These are phyloP conservation scores for Falco punctatus DNA, from an alignment of 2,113 vertebrate species.

Conservation along the genomic window DNA sequence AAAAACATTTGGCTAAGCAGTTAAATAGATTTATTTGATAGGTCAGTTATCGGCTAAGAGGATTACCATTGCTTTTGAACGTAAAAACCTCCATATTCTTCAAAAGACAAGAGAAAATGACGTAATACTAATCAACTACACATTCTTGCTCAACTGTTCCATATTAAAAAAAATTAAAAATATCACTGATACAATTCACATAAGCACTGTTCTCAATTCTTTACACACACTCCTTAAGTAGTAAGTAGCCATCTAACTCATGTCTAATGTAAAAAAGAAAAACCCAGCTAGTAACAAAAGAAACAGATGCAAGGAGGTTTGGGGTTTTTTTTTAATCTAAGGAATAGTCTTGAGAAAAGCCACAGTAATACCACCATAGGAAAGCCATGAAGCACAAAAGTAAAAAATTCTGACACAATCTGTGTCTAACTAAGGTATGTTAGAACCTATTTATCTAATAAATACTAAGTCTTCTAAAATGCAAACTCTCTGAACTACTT, in stretches of 20 bases:
- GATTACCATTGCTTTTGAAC: background rate
- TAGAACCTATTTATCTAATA: no score
- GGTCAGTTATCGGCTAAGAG: background rate
- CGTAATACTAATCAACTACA: background rate
- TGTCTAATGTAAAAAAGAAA: background rate
- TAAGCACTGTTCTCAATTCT: background rate
- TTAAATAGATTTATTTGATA: background rate
- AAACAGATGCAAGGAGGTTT: background rate
- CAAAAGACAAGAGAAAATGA: background rate
- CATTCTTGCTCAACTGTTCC: background rate
- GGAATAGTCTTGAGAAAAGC: background rate
- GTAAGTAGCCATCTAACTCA: background rate
- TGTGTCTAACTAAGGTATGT: background rate
- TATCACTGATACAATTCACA: background rate
- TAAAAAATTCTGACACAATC: background rate
- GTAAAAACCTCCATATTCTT: background rate
- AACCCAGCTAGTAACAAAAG: background rate
- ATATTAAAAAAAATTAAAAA: background rate
- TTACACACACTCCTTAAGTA: background rate
- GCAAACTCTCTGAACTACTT: background rate
- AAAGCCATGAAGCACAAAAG: background rate
- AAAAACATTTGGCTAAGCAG: background rate
- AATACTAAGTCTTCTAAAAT: background rate
- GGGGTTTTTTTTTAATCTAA: background rate
- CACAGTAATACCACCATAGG: background rate